Base-by-base conservation (phyloP, 2,888 invertebrate genomes). In the Drosophila mimetica region DNA sequence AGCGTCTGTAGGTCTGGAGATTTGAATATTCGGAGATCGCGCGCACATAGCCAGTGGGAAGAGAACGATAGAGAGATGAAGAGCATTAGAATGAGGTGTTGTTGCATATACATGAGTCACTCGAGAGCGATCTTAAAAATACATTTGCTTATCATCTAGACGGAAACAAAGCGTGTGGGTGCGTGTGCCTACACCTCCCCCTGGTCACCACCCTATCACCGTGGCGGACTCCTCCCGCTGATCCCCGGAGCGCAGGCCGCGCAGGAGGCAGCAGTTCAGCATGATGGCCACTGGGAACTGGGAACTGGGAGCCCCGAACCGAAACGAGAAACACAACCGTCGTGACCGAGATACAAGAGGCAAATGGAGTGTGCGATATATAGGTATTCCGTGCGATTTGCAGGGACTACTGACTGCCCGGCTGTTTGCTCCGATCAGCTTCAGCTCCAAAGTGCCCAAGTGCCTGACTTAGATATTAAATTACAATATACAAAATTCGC, bases 1-100 rank as follows among this genome's bases (percentile, higher is more conserved):
- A 93, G 69, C 92, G 91, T 48, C 93, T 91, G 91, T 93, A 93
- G 54, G 92, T 93, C 93, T 93, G 88, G 13, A 9, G 13, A 39
- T 8, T 13, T n/a, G n/a, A n/a, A n/a, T n/a, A n/a, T n/a, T 5
- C 2, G 28, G 22, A 46, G 30, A 44, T 4, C 6, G 5, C n/a
- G 5, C 16, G 11, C 1, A 9, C 0, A 11, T 18, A 16, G 34
- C 4, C 13, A 2, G 39, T 20, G 8, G 13, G 3, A 6, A 22
- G 44, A 46, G 25, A 39, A 20, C 2, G 11, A 52, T 16, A 20
- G 3, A 16, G 28, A 30, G 28, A 42, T 13, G 16, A 44, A 53
- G 8, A 20, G 13, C 4, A 28, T 36, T 28, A 37, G 36, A 1
- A 9, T 8, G 7, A 2, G 4, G 2, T 22, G n/a, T 8, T 8